Evolutionary conservation across 2,888 invertebrate genomes (phyloP).

Genomic region (Nephrocerus scutellatus): DNA sequence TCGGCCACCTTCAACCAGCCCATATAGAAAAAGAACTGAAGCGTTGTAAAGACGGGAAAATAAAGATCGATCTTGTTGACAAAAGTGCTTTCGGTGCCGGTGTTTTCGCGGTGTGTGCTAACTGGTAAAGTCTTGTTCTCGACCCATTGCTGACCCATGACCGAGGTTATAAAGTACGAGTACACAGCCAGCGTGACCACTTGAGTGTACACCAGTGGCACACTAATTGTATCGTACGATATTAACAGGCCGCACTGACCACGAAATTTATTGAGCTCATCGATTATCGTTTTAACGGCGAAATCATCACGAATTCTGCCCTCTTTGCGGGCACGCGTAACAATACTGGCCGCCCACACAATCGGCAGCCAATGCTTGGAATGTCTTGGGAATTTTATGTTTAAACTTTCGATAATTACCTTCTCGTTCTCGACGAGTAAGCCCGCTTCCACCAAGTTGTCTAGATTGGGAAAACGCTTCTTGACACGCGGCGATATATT

Average conservation of each 20-base stretch:
- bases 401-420: conserved; percentile 68
- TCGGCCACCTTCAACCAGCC: conserved; percentile 91
- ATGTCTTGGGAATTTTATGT: conserved; percentile 73
- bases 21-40: conserved; percentile 84
- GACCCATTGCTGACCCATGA: conserved; percentile 85
- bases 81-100: conserved; percentile 43
- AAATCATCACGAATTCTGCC: conserved; percentile 85
- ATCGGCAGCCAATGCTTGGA: conserved; percentile 88
- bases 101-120: too few species aligned
- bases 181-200: conserved; percentile 84
- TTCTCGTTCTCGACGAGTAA: conserved; percentile 75
- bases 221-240: conserved; percentile 68
- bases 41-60: conserved; percentile 81
- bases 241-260: conserved; percentile 70
- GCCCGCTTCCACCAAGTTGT: conserved; percentile 79
- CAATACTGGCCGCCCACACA: conserved; percentile 86
- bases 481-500: conserved; percentile 84
- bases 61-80: conserved; percentile 70
- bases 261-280: conserved; percentile 78
- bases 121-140: too few species aligned
- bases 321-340: conserved; percentile 82
- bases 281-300: conserved; percentile 84
- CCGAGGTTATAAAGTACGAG: conserved; percentile 80
- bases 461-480: conserved; percentile 77
- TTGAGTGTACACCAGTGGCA: conserved; percentile 78